These are phyloP conservation scores for Anguilla obscura DNA, from an alignment of 2,797 vertebrate species.

Conservation along the genomic window DNA sequence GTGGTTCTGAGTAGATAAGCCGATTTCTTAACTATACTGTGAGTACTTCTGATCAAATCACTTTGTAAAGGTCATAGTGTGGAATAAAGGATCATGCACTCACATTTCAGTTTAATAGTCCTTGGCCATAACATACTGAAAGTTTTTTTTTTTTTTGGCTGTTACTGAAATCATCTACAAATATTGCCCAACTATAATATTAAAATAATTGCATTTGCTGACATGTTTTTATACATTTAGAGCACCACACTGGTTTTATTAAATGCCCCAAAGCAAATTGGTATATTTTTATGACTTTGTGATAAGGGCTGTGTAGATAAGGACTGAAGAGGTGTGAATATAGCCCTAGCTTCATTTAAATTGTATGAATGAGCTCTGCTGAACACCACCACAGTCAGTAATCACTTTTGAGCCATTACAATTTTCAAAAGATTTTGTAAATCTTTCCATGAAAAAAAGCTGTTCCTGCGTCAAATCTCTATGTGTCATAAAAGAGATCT, in stretches of 20 bases:
- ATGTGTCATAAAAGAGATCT: neutral
- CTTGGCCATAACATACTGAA: neutral
- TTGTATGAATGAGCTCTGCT: conserved; percentile 19
- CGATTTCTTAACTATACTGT: neutral
- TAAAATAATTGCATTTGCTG: neutral
- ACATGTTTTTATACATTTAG: neutral
- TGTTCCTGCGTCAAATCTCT: neutral
- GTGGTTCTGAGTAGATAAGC: neutral
- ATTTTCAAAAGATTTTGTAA: neutral
- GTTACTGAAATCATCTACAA: neutral
- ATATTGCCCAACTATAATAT: neutral
- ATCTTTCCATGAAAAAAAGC: neutral
- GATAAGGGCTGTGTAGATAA: conserved; percentile 12
- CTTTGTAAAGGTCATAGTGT: neutral
- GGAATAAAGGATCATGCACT: conserved; percentile 3
- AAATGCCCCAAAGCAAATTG: neutral
- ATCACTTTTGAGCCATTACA: neutral
- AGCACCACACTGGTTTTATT: neutral
- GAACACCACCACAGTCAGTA: neutral
- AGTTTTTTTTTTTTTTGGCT: neutral
- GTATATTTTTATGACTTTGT: neutral
- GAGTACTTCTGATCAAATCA: neutral
- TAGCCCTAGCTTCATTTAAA: conserved; percentile 17
- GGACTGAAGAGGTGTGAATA: conserved; percentile 12
- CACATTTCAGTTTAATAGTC: neutral